phyloP scores from a whole-genome alignment of 2,888 invertebrate species.

The Aspidiotus destructor region DNA sequence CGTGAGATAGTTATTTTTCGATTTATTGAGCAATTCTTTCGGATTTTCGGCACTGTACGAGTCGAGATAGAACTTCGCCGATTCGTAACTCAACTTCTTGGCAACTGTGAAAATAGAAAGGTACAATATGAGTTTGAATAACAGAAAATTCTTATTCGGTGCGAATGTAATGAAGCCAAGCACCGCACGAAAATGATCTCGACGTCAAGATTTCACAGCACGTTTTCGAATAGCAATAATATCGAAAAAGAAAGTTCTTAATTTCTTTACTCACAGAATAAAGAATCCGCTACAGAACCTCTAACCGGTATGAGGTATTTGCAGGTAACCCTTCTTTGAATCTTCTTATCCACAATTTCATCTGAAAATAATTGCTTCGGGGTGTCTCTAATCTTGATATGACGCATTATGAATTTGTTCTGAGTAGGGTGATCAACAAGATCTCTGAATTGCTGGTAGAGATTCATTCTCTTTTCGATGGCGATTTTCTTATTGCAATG shows the following conservation, averaged over 20 bases:
- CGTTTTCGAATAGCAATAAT: no score
- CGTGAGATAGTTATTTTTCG: not conserved
- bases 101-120: conserved; percentile 9
- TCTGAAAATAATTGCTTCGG: conserved; percentile 36
- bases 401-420: conserved; percentile 20
- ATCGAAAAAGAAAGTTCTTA: no score
- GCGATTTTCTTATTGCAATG: conserved; percentile 47
- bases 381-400: conserved; percentile 21
- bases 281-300: conserved; percentile 19
- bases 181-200: no score
- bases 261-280: conserved; percentile 7
- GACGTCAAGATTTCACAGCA: no score
- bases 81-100: conserved; percentile 13
- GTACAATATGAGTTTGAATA: no score
- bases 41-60: not conserved
- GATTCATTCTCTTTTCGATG: conserved; percentile 14
- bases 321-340: conserved; percentile 46
- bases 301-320: conserved; percentile 46
- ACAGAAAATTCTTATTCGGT: no score
- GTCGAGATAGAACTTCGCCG: conserved; percentile 3
- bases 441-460: conserved; percentile 24
- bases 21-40: not conserved
- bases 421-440: conserved; percentile 9
- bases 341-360: conserved; percentile 37
- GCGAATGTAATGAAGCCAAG: no score